These are phyloP conservation scores for Lampris megalopsis DNA, from an alignment of 2,113 vertebrate species.

Conservation along the genomic window DNA sequence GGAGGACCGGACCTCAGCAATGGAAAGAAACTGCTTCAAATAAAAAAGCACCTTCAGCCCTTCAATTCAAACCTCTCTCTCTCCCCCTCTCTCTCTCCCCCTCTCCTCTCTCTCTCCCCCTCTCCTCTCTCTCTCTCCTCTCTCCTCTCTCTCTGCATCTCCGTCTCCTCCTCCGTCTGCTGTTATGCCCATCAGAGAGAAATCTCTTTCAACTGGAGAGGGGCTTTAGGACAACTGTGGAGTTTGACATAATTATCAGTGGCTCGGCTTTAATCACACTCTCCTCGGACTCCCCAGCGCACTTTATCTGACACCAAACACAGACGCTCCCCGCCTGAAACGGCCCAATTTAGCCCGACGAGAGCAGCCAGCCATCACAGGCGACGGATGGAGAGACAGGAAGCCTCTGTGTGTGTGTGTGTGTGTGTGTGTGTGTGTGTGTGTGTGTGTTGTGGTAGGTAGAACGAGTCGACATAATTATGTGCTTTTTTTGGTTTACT, in stretches of 20 bases:
- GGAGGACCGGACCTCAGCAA: constrained; percentile 66
- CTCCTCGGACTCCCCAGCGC: constrained; percentile 78
- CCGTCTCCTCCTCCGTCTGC: constrained; percentile 43
- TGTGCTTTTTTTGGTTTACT: constrained; percentile 52
- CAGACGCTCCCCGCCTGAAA: constrained; percentile 73
- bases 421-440: background rate
- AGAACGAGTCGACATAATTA: constrained; percentile 51
- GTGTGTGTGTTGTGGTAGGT: background rate
- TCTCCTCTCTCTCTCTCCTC: constrained; percentile 31
- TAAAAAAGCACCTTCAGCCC: constrained; percentile 67
- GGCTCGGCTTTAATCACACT: constrained; percentile 84
- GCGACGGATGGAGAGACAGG: constrained; percentile 58
- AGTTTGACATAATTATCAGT: constrained; percentile 83
- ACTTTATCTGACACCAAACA: constrained; percentile 84
- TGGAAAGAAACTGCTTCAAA: constrained; percentile 64
- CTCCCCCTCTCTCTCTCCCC: constrained; percentile 21
- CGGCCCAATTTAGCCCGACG: constrained; percentile 80
- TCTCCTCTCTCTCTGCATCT: constrained; percentile 12
- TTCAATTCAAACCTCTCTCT: constrained; percentile 28
- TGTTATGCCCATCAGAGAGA: constrained; percentile 72
- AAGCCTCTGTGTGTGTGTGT: constrained; percentile 35
- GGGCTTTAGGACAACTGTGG: constrained; percentile 77
- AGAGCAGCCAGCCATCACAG: constrained; percentile 63
- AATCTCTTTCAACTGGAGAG: constrained; percentile 84
- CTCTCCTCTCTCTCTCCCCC: constrained; percentile 49